Base-by-base conservation (phyloP, 2,113 vertebrate genomes). In the Neopipo cinnamomea region DNA sequence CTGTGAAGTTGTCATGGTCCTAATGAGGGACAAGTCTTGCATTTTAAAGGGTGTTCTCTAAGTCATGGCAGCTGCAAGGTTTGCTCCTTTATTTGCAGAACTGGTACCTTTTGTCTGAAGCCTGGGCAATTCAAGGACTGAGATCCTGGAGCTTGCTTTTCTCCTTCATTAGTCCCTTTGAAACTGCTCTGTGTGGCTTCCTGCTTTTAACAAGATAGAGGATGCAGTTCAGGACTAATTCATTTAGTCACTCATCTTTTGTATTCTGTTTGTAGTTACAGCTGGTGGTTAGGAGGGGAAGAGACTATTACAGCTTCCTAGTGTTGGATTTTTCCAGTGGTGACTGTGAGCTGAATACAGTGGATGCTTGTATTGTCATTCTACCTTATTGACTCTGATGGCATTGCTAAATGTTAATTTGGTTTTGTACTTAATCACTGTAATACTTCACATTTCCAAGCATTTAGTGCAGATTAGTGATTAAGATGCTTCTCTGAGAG, bases 191-290 rank as follows among this genome's bases (percentile, higher is more conserved):
- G 23, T 86, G 83, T 84, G 71, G 80, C 94, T 95, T 95, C 91
- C 94, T 89, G 94, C 39, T 14, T 92, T 89, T 95, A 93, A 93
- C 86, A 67, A 84, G 89, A 84, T 12, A 71, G 91, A 93, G 83
- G 89, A 95, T 78, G 80, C 47, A 86, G 89, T 89, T 95, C 73
- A 58, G 41, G 63, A 71, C 73, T 92, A 95, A 96, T 91, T 92
- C 56, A 56, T 89, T 92, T 92, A 95, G 84, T 67, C 84, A 82
- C 80, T 95, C 37, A 22, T 93, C 92, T 95, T 95, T 76, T 88
- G 89, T 95, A 53, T 96, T 96, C 89, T 89, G 25, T 93, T 95
- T 95, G 80, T 89, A 87, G 77, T 91, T 95, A 70, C 70, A 91
- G 91, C 37, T 91, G 73, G 73, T 91, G 92, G 77, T 84, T 95